Evolutionary conservation across 2,888 invertebrate genomes (phyloP), one percentile per base, ranked within the genome.

Genomic region (Hoplodrina ambigua): DNA sequence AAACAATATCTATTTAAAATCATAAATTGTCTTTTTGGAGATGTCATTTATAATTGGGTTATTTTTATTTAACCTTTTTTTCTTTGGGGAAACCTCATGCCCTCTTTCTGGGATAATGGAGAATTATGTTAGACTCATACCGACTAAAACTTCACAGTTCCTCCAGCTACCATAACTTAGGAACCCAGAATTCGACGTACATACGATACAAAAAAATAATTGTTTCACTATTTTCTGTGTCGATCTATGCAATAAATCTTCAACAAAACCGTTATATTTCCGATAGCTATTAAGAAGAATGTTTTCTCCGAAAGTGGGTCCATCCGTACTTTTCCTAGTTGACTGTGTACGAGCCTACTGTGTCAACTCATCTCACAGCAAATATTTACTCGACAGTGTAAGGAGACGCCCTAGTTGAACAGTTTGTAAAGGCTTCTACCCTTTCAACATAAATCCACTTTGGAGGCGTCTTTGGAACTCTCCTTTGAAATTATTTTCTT

Each of bases 281-380:
- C 79, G 44, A 79, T 78, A 79, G 6, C 49, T 44, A 61, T 65
- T 60, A 72, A 11, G 50, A 52, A 46, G 57, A 65, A 74, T 76
- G 50, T 73, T 78, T 85, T 79, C 65, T 70, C 63, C 30, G 54
- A 77, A 75, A 78, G 60, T 76, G 65, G 62, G 73, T 69, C 84
- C 81, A 60, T 65, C 74, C 61, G 72, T 84, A 74, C 81, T 83
- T 82, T 82, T 66, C 76, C 76, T 83, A 59, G 83, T 74, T 85
- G 82, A 82, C 86, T 69, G 82, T 88, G 84, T 85, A 73, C 73
- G 64, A 76, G 83, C 83, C 79, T 77, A 83, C 88, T 90, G 78
- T 89, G 92, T 91, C 90, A 92, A 91, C 92, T 92, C 92, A 92
- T 92, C 90, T 92, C 87, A 80, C 82, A 77, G 90, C 90, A 92